Base-by-base conservation (phyloP, 2,888 invertebrate species). In the Protonemura montana region DNA sequence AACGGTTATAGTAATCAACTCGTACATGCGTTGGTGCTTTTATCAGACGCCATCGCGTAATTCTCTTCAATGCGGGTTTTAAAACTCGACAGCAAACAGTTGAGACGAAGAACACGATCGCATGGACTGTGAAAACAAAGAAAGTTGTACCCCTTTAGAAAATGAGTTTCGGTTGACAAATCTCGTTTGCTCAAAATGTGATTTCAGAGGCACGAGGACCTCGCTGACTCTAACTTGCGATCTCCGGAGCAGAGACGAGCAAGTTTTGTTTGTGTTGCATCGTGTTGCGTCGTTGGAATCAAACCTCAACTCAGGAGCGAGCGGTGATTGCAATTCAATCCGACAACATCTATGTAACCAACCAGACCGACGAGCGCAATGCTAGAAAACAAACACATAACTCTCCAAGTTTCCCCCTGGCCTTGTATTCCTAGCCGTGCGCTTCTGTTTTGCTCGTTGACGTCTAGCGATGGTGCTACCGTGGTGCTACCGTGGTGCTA, bases 251-350 rank as follows among this genome's bases (percentile, higher is more conserved):
- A 35, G 30, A 30, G 29, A 28, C 13, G 35, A n/a, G 21, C 42
- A 76, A 84, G 59, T 84, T 84, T 84, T 84, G 84, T 84, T 84
- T 84, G 76, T 84, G 84, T 84, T 84, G 26, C 26, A 25, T 42
- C 42, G 10, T n/a, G 13, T 59, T 59, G 59, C 82, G 27, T 28
- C 59, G 81, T 76, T 13, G 26, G 76, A 84, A 84, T 84, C 84
- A 84, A 84, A 84, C 84, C 84, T 84, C 84, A 84, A 76, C 21
- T 21, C 78, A n/a, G 81, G 5, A 35, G 35, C 35, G 81, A 84
- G 59, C 35, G 35, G 42, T 26, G 84, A 84, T 84, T 84, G 84
- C 28, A 76, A 84, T 84, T 42, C 84, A 84, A 42, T 30, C 76
- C 84, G 42, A 84, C 84, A 84, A 76, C 84, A 84, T 84, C 42